A percentile compares a stretch with the other conserved stretches of the same genome.
Evolutionary conservation across 2,888 invertebrate genomes (phyloP).

Genomic region (Trachelus troglodyta): DNA sequence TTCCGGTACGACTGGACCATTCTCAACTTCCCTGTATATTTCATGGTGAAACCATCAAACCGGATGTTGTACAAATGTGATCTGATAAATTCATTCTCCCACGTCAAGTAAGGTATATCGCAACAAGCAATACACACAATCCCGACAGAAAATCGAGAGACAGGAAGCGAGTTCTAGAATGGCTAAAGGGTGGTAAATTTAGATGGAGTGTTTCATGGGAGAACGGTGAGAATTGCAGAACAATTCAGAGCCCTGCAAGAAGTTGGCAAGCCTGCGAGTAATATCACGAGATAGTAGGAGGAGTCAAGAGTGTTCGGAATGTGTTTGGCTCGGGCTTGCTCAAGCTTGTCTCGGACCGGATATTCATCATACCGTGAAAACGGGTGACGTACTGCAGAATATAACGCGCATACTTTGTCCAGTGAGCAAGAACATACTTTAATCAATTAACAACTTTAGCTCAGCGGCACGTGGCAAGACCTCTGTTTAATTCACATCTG

Average conservation of each 20-base stretch:
- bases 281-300: conserved; percentile 7
- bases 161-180: neutral
- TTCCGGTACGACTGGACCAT: neutral
- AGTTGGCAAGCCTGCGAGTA: conserved; percentile 22
- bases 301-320: conserved; percentile 3
- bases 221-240: conserved; percentile 20
- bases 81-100: neutral
- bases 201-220: neutral
- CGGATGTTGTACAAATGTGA: neutral
- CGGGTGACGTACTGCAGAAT: neutral
- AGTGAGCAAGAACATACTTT: neutral
- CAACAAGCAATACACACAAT: neutral
- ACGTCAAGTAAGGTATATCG: neutral
- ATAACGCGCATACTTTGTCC: neutral
- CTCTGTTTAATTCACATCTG: neutral
- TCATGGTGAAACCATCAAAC: neutral
- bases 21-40: neutral
- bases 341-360: neutral
- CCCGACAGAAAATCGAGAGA: neutral
- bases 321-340: conserved; percentile 7
- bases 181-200: neutral
- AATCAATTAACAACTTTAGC: conserved; percentile 11
- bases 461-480: conserved; percentile 13
- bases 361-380: neutral
- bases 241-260: conserved; percentile 20